A percentile compares a stretch with the other conserved stretches of the same genome.
These are phyloP conservation scores for Nymphicus hollandicus DNA, from an alignment of 2,113 vertebrate species.

Conservation along the genomic window DNA sequence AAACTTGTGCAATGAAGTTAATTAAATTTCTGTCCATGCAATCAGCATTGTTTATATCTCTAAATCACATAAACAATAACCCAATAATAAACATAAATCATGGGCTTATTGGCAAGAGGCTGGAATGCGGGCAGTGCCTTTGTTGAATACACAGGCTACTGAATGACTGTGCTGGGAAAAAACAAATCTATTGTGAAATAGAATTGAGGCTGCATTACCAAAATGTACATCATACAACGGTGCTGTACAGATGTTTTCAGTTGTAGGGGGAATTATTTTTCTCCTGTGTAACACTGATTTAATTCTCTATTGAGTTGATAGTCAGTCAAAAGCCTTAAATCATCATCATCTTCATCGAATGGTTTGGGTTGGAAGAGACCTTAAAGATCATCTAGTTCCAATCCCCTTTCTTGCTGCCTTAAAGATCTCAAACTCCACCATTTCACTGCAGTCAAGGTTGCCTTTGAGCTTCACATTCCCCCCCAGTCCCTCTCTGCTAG, in stretches of 20 bases:
- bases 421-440: not conserved
- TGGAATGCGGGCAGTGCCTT: not conserved
- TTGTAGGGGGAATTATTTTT: not conserved
- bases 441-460: not conserved
- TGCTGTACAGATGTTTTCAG: not conserved
- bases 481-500: not conserved
- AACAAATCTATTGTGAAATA: not conserved
- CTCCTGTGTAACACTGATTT: not conserved
- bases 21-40: not conserved
- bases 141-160: not conserved
- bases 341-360: not conserved
- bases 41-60: conserved; percentile 24
- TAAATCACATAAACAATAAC: not conserved
- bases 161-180: not conserved
- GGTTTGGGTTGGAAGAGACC: not conserved
- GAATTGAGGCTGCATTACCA: not conserved
- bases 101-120: not conserved
- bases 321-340: not conserved
- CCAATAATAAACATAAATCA: not conserved
- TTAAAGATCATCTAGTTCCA: not conserved
- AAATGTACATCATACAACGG: not conserved
- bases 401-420: not conserved
- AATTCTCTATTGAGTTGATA: not conserved
- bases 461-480: not conserved
- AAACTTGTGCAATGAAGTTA: not conserved